phyloP scores from a whole-genome alignment of 2,888 invertebrate species.

The Clitarchus hookeri region DNA sequence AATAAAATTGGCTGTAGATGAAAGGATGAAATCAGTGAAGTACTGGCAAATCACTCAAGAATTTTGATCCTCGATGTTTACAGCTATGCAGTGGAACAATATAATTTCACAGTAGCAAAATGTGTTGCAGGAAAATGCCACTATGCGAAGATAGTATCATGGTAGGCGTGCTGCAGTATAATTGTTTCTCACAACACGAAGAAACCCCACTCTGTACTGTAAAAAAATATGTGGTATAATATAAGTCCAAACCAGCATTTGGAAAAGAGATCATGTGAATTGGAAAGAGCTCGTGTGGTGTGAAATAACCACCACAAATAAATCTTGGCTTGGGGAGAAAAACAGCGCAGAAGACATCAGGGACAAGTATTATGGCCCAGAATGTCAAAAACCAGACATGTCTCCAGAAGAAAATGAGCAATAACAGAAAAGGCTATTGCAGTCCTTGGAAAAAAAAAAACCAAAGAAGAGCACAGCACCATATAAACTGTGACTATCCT shows the following conservation, averaged over 20 bases:
- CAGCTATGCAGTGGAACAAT: slow-evolving; percentile 28
- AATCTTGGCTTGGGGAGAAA: background rate
- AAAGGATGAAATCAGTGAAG: background rate
- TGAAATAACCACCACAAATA: background rate
- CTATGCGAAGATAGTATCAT: slow-evolving; percentile 19
- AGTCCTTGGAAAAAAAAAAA: background rate
- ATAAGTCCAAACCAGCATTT: background rate
- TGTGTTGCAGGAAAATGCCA: background rate
- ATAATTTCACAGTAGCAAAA: slow-evolving; percentile 20
- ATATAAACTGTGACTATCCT: slow-evolving; percentile 22
- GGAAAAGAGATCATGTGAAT: background rate
- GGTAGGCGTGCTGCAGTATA: slow-evolving; percentile 20
- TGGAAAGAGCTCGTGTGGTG: no score
- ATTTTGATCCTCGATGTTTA: background rate
- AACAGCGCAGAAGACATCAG: background rate
- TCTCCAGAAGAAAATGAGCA: background rate
- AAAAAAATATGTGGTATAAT: slow-evolving; percentile 20
- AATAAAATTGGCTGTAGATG: background rate
- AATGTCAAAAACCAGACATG: slow-evolving; percentile 1
- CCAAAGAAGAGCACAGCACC: background rate
- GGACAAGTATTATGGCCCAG: background rate
- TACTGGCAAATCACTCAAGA: slow-evolving; percentile 5
- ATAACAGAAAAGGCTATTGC: background rate
- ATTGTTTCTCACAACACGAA: slow-evolving; percentile 19
- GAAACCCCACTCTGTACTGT: background rate